Evolutionary conservation across 2,888 invertebrate genomes (phyloP).

Genomic region (Caradrina kadenii): DNA sequence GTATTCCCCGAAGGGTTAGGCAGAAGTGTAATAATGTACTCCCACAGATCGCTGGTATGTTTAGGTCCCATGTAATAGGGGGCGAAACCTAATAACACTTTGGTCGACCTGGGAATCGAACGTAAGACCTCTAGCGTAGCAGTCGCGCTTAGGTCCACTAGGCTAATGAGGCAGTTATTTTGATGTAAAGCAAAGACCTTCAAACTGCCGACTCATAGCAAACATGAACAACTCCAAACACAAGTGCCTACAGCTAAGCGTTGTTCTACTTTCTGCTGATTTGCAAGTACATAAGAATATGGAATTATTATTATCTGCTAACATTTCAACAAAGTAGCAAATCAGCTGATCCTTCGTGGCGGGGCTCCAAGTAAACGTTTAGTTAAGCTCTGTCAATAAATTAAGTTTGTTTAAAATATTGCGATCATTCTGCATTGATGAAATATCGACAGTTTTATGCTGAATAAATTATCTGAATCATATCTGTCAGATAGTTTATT

Average conservation of each 20-base stretch:
- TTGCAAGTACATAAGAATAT: conserved; percentile 13
- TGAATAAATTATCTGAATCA: too few species aligned
- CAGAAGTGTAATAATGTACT: too few species aligned
- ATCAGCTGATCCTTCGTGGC: conserved; percentile 47
- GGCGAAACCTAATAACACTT: too few species aligned
- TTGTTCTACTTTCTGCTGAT: conserved; percentile 26
- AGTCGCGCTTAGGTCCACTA: too few species aligned
- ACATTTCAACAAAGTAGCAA: conserved; percentile 36
- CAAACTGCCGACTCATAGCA: conserved; percentile 3
- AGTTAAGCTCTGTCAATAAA: background rate
- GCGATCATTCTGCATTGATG: background rate
- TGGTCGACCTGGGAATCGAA: too few species aligned
- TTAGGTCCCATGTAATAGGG: too few species aligned
- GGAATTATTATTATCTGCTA: conserved; percentile 30
- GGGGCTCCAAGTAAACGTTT: conserved; percentile 42
- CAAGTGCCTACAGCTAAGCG: conserved; percentile 4
- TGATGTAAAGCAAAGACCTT: conserved; percentile 1
- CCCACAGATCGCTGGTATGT: too few species aligned
- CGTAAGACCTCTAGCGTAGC: too few species aligned
- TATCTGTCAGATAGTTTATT: too few species aligned
- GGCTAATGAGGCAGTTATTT: background rate
- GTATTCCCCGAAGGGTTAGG: too few species aligned
- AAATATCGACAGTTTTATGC: too few species aligned
- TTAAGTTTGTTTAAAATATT: conserved; percentile 15
- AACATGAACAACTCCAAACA: conserved; percentile 27